phyloP scores from a whole-genome alignment of 2,888 invertebrate species.

The Hipparchia semele region DNA sequence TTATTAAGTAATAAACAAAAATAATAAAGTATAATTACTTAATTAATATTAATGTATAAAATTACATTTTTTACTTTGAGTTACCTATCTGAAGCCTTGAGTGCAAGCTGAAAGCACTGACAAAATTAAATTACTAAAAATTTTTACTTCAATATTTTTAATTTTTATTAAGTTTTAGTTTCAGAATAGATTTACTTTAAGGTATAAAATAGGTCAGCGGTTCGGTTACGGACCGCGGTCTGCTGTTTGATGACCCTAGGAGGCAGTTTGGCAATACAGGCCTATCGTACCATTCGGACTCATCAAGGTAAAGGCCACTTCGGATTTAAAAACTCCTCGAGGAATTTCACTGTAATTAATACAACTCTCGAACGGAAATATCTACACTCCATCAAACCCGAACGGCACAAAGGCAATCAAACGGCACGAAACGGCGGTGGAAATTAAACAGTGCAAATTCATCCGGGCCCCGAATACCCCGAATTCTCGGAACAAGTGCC shows the following conservation, averaged over 20 bases:
- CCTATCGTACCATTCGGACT: conserved; percentile 30
- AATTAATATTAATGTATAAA: too few species aligned
- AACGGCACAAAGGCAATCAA: conserved; percentile 77
- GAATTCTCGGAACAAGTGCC: conserved; percentile 72
- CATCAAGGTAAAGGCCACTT: conserved; percentile 57
- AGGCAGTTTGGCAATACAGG: background rate
- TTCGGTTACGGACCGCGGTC: too few species aligned
- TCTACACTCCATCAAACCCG: conserved; percentile 78
- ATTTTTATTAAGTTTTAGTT: too few species aligned
- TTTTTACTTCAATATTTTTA: too few species aligned
- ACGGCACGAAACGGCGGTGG: conserved; percentile 66
- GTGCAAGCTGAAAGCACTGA: too few species aligned
- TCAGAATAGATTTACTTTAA: too few species aligned
- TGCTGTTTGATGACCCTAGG: background rate
- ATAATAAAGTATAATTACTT: too few species aligned
- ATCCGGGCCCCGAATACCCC: conserved; percentile 59
- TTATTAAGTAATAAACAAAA: too few species aligned
- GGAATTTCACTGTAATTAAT: conserved; percentile 65
- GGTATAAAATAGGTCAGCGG: too few species aligned
- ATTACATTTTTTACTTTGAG: too few species aligned
- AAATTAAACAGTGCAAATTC: conserved; percentile 68
- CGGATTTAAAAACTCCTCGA: conserved; percentile 46
- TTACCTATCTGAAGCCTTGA: too few species aligned
- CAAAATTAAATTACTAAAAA: too few species aligned
- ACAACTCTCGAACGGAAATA: conserved; percentile 76